Evolutionary conservation across 2,888 invertebrate species (phyloP).

Genomic region (Troides aeacus): DNA sequence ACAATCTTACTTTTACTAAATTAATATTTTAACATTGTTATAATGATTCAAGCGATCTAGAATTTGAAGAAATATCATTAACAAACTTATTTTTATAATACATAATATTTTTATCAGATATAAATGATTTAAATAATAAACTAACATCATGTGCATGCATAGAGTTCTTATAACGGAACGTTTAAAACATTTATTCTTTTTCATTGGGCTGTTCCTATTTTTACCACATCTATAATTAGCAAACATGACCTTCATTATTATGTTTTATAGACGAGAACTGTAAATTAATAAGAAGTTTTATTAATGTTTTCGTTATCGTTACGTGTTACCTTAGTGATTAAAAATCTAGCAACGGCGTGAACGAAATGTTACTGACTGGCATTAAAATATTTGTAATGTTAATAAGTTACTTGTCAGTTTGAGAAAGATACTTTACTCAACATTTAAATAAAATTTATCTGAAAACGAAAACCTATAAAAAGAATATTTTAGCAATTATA

Average conservation of each 20-base stretch:
- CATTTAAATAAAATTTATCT: too few species aligned
- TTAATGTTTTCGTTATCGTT: too few species aligned
- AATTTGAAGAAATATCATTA: not conserved
- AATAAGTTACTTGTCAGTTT: too few species aligned
- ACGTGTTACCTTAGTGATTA: too few species aligned
- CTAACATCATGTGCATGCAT: not conserved
- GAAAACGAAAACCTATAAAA: too few species aligned
- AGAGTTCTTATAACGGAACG: not conserved
- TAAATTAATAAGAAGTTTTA: not conserved
- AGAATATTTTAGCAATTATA: too few species aligned
- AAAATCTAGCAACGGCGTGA: too few species aligned
- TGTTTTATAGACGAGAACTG: not conserved
- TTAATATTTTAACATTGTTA: not conserved
- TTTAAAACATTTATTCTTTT: not conserved
- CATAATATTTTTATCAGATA: not conserved
- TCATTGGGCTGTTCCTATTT: not conserved
- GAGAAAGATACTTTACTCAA: too few species aligned
- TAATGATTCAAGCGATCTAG: not conserved
- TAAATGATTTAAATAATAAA: not conserved
- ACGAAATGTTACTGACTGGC: too few species aligned
- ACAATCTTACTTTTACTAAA: not conserved
- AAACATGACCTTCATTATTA: slow-evolving; percentile 5
- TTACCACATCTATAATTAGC: slow-evolving; percentile 1
- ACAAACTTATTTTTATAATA: not conserved
- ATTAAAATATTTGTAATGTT: too few species aligned